Conservation (phyloP, 2,797 vertebrate genomes). For the Enteromius afrohamiltoni region DNA sequence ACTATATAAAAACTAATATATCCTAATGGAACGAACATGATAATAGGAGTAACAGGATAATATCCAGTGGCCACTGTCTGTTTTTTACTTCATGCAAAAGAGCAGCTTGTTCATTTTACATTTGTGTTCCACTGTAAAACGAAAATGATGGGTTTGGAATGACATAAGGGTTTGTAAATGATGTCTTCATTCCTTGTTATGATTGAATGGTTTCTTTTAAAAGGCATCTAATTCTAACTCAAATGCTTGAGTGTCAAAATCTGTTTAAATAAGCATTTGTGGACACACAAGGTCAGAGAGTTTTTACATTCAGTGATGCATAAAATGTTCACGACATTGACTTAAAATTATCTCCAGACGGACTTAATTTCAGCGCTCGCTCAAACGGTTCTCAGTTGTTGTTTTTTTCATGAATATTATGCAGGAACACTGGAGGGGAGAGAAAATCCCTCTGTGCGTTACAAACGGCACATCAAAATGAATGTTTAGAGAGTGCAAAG, state of each 20-base stretch:
- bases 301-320: background rate
- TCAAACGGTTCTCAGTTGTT: background rate
- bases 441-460: conserved; percentile 57
- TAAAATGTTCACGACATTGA: background rate
- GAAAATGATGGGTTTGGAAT: background rate
- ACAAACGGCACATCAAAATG: conserved; percentile 64
- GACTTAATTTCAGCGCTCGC: background rate
- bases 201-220: background rate
- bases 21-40: background rate
- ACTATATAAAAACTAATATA: no score
- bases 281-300: background rate
- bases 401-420: background rate
- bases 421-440: conserved; percentile 14
- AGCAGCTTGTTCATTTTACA: background rate
- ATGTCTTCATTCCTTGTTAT: background rate
- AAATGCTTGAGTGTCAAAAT: background rate
- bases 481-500: conserved; percentile 64
- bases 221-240: background rate
- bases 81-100: background rate
- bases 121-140: background rate
- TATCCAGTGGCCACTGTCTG: background rate
- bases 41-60: background rate
- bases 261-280: background rate
- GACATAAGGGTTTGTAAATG: background rate
- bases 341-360: background rate